phyloP scores from a whole-genome alignment of 2,113 vertebrate species.

The Oreochromis aureus region DNA sequence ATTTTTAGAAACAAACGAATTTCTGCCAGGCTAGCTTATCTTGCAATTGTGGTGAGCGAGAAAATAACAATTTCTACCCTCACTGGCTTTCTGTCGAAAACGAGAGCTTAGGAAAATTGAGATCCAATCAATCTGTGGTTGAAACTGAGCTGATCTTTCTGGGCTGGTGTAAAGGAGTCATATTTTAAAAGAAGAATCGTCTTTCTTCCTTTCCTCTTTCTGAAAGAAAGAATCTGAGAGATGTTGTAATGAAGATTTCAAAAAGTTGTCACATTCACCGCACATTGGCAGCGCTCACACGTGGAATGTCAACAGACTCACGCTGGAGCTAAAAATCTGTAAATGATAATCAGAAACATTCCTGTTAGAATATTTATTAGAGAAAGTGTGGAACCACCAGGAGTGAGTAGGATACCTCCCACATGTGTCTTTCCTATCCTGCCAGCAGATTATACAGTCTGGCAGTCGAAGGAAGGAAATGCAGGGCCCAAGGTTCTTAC shows the following conservation, averaged over 20 bases:
- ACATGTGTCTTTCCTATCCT: neutral
- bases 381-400: neutral
- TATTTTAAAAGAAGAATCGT: neutral
- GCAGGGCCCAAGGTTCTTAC: neutral
- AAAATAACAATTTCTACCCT: constrained; percentile 35
- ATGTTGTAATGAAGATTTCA: neutral
- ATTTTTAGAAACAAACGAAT: constrained; percentile 58
- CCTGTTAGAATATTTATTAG: neutral
- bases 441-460: neutral
- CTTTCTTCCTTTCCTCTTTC: neutral
- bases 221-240: neutral
- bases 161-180: neutral
- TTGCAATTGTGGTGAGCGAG: constrained; percentile 13
- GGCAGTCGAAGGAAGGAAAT: neutral
- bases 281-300: neutral
- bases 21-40: constrained; percentile 24
- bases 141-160: constrained; percentile 21
- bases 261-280: neutral
- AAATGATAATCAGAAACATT: neutral
- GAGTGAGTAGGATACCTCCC: neutral
- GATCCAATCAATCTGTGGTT: constrained; percentile 19
- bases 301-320: neutral
- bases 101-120: neutral
- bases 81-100: constrained; percentile 30
- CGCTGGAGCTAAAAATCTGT: neutral